Evolutionary conservation across 2,797 vertebrate genomes (phyloP).

Genomic region (Moxostoma hubbsi): DNA sequence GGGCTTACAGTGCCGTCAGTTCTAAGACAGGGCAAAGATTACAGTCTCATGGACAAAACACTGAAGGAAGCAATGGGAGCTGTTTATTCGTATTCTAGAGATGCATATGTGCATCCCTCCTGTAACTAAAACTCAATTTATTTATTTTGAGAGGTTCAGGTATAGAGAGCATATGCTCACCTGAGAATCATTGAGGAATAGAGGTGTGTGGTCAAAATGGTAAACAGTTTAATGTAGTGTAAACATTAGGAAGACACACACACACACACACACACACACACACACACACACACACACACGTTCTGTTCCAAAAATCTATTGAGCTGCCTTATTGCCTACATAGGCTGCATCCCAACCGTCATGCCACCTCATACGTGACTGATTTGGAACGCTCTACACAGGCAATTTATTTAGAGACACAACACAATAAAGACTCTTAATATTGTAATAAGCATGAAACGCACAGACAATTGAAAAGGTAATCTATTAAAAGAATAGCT

Average conservation of each 20-base stretch:
- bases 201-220: background rate
- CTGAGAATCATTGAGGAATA: background rate
- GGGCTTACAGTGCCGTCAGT: slow-evolving; percentile 27
- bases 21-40: slow-evolving; percentile 37
- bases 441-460: too few relatives aligned
- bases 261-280: background rate
- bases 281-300: background rate
- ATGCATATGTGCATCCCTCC: background rate
- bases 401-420: too few relatives aligned
- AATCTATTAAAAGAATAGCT: too few relatives aligned
- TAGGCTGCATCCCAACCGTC: too few relatives aligned
- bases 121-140: slow-evolving; percentile 12
- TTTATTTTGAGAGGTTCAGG: background rate
- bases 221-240: slow-evolving; percentile 37
- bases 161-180: slow-evolving; percentile 15
- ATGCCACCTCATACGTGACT: too few relatives aligned
- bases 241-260: slow-evolving; percentile 17
- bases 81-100: background rate
- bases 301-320: too few relatives aligned
- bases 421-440: too few relatives aligned
- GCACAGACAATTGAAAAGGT: too few relatives aligned
- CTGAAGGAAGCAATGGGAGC: slow-evolving; percentile 8
- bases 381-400: too few relatives aligned
- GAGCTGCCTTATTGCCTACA: too few relatives aligned
- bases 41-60: slow-evolving; percentile 34